Evolutionary conservation across 2,888 invertebrate species (phyloP), one percentile per base, ranked within the genome.

Genomic region (Mallateleia sp.): DNA sequence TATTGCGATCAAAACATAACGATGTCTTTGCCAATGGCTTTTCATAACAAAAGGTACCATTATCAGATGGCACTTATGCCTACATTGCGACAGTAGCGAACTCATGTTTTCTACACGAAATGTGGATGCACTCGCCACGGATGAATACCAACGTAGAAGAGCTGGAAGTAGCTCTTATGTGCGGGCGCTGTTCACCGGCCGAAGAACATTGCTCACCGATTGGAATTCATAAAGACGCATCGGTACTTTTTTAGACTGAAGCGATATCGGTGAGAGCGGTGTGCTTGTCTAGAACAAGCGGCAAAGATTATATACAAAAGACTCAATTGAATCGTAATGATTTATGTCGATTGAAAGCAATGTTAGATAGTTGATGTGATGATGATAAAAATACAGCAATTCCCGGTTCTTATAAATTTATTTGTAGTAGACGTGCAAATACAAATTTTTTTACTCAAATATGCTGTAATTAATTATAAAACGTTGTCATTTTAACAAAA

Each of bases 181-280:
- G 64, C 34, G 75, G 56, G 54, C 32, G 15, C 45, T 86, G 85
- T 77, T 83, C 88, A 81, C 67, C 72, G 86, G 83, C 81, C 78
- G 78, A 56, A 47, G 78, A 64, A 81, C 85, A 84, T 89, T 88
- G 80, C 82, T 88, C 86, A 88, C 83, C 87, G 90, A 90, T 90
- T 90, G 87, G 82, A 88, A 90, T 90, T 89, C 89, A 90, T 88
- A 87, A 85, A 81, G 85, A 88, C 81, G 80, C 85, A 83, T 75
- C 71, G 79, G 74, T 88, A 81, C 90, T 88, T 89, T 89, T 90
- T 89, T 83, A 89, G 89, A 85, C 79, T 81, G 86, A 81, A 82
- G 80, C 69, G 80, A 72, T 81, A 85, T 74, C 67, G 81, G 81
- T 74, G 87, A 84, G 84, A 84, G 78, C 71, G 64, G 18, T 56